Conservation (phyloP, 2,113 vertebrate genomes). For the Phodopus roborovskii region DNA sequence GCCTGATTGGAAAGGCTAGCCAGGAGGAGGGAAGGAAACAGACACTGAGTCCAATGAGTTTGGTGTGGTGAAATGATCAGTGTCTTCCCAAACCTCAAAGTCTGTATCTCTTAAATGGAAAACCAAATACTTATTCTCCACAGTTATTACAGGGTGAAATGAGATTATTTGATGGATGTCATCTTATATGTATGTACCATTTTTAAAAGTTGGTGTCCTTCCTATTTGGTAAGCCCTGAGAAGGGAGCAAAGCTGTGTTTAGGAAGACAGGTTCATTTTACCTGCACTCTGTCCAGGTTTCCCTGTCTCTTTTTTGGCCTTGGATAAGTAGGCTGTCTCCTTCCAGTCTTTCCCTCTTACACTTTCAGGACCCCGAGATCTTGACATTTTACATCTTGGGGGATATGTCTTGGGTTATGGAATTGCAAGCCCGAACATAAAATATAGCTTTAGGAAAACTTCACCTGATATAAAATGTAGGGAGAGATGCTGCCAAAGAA, state of each 20-base stretch:
- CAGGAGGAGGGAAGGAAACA: neutral
- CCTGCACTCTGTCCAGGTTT: neutral
- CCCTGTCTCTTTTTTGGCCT: neutral
- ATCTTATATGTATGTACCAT: neutral
- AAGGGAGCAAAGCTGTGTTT: neutral
- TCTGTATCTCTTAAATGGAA: neutral
- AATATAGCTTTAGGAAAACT: neutral
- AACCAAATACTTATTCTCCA: neutral
- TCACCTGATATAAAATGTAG: neutral
- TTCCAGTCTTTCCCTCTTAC: neutral
- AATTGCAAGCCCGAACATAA: slow-evolving; percentile 27
- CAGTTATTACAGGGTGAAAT: neutral
- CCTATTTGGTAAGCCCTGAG: fast-evolving
- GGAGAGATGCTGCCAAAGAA: neutral
- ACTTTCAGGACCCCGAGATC: neutral
- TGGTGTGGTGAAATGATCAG: neutral
- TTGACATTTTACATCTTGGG: neutral
- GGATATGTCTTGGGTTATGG: neutral
- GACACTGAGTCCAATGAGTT: neutral
- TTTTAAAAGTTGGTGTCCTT: neutral
- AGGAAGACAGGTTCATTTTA: neutral
- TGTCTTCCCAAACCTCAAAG: neutral
- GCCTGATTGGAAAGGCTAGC: neutral
- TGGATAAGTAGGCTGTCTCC: neutral
- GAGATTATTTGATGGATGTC: neutral